Percentiles rank a stretch among this genome's conserved stretches.
These are phyloP conservation scores for Capitella teleta DNA, from an alignment of 1,140 invertebrate genomes.

Conservation along the genomic window DNA sequence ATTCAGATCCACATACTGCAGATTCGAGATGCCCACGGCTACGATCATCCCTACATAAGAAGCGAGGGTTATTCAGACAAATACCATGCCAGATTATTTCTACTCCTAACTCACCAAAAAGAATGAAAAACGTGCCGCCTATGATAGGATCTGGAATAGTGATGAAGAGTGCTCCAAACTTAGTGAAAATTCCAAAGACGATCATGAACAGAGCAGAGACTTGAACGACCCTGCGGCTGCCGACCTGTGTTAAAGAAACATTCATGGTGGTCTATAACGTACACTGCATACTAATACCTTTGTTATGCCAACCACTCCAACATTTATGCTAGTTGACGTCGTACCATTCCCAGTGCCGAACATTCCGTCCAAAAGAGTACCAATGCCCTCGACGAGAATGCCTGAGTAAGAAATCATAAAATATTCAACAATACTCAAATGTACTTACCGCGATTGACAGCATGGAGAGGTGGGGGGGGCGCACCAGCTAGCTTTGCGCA, in stretches of 20 bases:
- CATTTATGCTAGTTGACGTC: slow-evolving; percentile 71
- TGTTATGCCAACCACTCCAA: slow-evolving; percentile 69
- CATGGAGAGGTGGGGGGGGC: slow-evolving; percentile 67
- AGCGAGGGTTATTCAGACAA: background rate
- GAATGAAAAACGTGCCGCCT: slow-evolving; percentile 73
- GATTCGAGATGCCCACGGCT: slow-evolving; percentile 50
- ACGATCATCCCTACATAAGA: slow-evolving; percentile 10
- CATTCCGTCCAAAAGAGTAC: slow-evolving; percentile 66
- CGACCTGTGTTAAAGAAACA: slow-evolving; percentile 6
- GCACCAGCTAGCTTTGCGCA: slow-evolving; percentile 66
- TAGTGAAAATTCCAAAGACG: slow-evolving; percentile 10
- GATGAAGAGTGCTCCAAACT: slow-evolving; percentile 69
- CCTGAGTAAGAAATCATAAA: slow-evolving; percentile 43
- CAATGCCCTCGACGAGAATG: slow-evolving; percentile 71
- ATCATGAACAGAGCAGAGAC: slow-evolving; percentile 12
- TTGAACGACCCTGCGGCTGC: slow-evolving; percentile 10
- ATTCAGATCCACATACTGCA: slow-evolving; percentile 69
- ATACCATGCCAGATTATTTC: background rate
- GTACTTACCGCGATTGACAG: slow-evolving; percentile 48
- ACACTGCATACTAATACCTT: slow-evolving; percentile 30
- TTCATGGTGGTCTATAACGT: background rate
- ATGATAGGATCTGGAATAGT: slow-evolving; percentile 80
- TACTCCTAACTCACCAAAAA: slow-evolving; percentile 55
- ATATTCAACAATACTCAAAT: background rate
- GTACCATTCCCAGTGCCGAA: slow-evolving; percentile 74